Evolutionary conservation across 2,797 vertebrate species (phyloP), one percentile per base, ranked within the genome.

Genomic region (Setipinna tenuifilis): DNA sequence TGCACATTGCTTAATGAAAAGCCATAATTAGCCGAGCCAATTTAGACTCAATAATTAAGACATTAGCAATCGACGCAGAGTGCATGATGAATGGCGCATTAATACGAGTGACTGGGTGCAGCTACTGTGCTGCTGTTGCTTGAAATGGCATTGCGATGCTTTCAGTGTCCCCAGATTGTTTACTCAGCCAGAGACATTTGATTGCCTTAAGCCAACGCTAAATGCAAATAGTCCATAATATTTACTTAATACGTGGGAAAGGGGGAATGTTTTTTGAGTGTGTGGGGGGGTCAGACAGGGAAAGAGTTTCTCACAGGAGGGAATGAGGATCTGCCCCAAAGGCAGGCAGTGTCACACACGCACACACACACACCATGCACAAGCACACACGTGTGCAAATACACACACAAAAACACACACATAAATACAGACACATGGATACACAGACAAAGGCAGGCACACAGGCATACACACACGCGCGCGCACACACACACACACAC

Each of bases 11-110:
- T 17, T 83, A 87, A 87, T 59, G 85, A 89, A 86, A 89, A 85
- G 85, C 82, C 61, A 78, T 86, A 87, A 87, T 87, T 87, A 86
- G 83, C 75, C 46, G 59, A 83, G 81, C 83, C 46, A 61, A 81
- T 86, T 88, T 59, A 62, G 85, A 85, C 83, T 48, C 54, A 84
- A 87, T 82, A 89, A 88, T 88, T 86, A 61, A 68, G 81, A 75
- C 41, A 84, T 85, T 82, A 84, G 82, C 84, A 87, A 84, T 87
- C 83, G 82, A 84, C 85, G 84, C 54, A 83, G 81, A 86, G 85
- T 48, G 41, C 82, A 80, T 82, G 46, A 85, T 86, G 54, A 86
- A 89, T 83, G 31, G 50, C 12, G 80, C n/a, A 25, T 82, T 78
- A 41, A 35, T 44, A 31, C 71, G 14, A 19, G 19, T 78, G 31